These are phyloP conservation scores for Aegotheles bennettii DNA, from an alignment of 2,113 vertebrate species.

Conservation along the genomic window DNA sequence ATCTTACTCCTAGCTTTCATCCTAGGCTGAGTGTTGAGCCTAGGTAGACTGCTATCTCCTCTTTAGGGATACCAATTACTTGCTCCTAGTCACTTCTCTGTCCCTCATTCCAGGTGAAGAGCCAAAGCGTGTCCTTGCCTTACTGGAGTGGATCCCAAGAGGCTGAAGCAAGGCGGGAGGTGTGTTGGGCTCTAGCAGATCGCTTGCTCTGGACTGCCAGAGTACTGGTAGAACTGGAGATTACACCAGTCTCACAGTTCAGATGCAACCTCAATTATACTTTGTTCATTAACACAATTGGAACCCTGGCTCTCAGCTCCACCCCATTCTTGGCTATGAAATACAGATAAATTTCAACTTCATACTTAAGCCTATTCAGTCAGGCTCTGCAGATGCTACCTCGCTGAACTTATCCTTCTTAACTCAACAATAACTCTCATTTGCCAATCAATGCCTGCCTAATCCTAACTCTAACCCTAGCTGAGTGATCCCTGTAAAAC, in stretches of 20 bases:
- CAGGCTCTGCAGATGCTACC: not conserved
- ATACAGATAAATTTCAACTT: not conserved
- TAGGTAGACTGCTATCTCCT: not conserved
- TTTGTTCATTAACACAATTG: not conserved
- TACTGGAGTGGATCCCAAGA: not conserved
- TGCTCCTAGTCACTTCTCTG: not conserved
- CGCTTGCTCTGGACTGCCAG: not conserved
- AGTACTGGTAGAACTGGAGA: not conserved
- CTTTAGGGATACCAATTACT: not conserved
- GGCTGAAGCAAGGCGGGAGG: not conserved
- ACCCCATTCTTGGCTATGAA: not conserved
- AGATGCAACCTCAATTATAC: not conserved
- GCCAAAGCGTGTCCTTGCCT: not conserved
- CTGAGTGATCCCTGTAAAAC: not conserved
- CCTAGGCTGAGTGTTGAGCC: not conserved
- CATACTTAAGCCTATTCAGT: not conserved
- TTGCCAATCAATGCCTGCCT: not conserved
- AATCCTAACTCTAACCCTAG: not conserved
- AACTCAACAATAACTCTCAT: not conserved
- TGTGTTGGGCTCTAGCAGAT: not conserved
- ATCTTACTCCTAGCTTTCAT: not conserved
- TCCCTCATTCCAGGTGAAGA: not conserved
- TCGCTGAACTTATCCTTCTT: not conserved
- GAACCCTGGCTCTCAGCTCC: not conserved
- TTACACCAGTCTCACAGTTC: not conserved